These are phyloP conservation scores for Pelmatolapia mariae DNA, from an alignment of 2,113 vertebrate genomes.

Conservation along the genomic window DNA sequence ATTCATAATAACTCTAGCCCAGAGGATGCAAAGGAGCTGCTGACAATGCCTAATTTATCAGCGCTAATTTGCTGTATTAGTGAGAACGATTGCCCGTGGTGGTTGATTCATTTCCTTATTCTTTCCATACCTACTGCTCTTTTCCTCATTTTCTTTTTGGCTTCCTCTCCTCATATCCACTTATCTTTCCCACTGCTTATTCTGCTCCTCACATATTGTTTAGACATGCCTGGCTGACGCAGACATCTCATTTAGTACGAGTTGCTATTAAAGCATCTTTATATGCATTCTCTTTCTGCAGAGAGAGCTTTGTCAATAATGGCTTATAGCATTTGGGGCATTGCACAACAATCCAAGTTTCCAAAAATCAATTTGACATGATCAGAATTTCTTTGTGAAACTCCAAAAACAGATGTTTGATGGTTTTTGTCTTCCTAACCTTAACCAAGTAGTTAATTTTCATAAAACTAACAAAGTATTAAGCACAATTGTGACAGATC, in stretches of 20 bases:
- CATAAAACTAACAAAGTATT: neutral
- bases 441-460: neutral
- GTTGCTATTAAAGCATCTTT: neutral
- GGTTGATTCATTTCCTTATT: constrained; percentile 1
- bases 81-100: neutral
- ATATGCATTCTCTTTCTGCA: neutral
- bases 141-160: neutral
- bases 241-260: neutral
- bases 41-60: constrained; percentile 41
- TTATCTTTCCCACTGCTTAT: neutral
- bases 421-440: fast-evolving
- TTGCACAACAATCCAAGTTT: neutral
- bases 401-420: neutral
- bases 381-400: neutral
- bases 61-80: constrained; percentile 31
- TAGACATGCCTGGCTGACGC: neutral
- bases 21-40: constrained; percentile 3
- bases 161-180: neutral
- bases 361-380: neutral
- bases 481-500: neutral
- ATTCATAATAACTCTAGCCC: neutral
- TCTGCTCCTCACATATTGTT: neutral
- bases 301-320: neutral
- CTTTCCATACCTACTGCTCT: neutral
- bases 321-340: neutral